These are phyloP conservation scores for Phataginus tricuspis DNA, from an alignment of 2,797 vertebrate species.

Conservation along the genomic window DNA sequence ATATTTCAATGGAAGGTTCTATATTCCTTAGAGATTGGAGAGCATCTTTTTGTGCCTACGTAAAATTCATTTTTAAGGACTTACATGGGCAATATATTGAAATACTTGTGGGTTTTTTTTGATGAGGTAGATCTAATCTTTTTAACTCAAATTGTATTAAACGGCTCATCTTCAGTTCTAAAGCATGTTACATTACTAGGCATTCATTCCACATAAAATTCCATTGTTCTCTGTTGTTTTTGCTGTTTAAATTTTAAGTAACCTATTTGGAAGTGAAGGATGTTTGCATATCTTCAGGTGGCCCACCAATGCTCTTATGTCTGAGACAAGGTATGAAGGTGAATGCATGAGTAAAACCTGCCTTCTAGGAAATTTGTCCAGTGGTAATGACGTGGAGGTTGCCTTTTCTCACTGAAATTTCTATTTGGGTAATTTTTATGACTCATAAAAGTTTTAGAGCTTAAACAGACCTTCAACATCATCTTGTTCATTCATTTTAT, in stretches of 20 bases:
- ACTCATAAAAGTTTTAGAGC: slow-evolving; percentile 61
- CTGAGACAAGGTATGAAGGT: slow-evolving; percentile 48
- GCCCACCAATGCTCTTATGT: neutral
- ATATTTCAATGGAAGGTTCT: neutral
- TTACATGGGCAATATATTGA: neutral
- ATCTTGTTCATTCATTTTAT: slow-evolving; percentile 49
- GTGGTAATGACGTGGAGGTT: slow-evolving; percentile 18
- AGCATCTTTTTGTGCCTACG: neutral
- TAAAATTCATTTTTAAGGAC: neutral
- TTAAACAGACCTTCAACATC: slow-evolving; percentile 27
- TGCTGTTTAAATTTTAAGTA: neutral
- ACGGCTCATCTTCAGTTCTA: neutral
- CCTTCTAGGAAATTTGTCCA: slow-evolving; percentile 52
- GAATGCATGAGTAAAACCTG: neutral
- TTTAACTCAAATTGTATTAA: neutral
- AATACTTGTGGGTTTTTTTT: neutral
- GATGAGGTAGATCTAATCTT: neutral
- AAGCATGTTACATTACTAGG: neutral
- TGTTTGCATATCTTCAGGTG: neutral
- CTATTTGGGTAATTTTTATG: slow-evolving; percentile 69
- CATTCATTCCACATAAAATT: neutral
- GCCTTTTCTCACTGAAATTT: slow-evolving; percentile 59
- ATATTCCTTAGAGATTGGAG: neutral
- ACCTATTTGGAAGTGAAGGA: neutral
- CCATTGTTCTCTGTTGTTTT: neutral